Conservation (phyloP, 2,888 invertebrate genomes). For the Tachina grossa region DNA sequence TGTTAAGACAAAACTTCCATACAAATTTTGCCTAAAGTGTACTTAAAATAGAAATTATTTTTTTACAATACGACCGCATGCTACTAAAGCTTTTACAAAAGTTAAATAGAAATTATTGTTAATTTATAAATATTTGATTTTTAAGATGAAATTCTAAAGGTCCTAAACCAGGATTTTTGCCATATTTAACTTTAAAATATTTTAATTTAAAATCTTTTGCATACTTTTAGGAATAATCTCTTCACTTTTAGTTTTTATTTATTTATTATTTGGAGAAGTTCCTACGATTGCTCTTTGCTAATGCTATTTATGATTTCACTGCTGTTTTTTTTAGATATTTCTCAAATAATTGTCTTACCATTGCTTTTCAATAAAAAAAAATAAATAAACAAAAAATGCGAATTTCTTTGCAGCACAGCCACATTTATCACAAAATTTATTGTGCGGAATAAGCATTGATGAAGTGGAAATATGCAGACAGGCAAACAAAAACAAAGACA, state of each 20-base stretch:
- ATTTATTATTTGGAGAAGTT: neutral
- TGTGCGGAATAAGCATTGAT: constrained; percentile 82
- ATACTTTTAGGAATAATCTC: too few species aligned
- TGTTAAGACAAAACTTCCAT: too few species aligned
- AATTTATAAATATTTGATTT: too few species aligned
- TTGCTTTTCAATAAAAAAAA: constrained; percentile 52
- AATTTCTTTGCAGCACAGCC: constrained; percentile 51
- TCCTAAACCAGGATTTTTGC: too few species aligned
- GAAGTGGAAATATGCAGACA: constrained; percentile 80
- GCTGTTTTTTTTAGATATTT: neutral
- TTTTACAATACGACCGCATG: too few species aligned
- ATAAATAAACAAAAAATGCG: constrained; percentile 21
- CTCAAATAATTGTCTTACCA: constrained; percentile 52
- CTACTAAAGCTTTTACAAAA: too few species aligned
- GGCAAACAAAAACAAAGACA: constrained; percentile 19
- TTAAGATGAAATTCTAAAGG: too few species aligned
- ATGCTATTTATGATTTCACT: neutral
- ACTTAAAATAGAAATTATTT: too few species aligned
- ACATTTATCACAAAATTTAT: constrained; percentile 82
- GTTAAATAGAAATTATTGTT: too few species aligned
- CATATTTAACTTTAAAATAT: too few species aligned
- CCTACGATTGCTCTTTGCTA: neutral
- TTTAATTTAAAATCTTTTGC: too few species aligned
- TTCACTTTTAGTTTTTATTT: neutral
- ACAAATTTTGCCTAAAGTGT: too few species aligned